phyloP scores from a whole-genome alignment of 2,888 invertebrate species.

The Andrena haemorrhoa region DNA sequence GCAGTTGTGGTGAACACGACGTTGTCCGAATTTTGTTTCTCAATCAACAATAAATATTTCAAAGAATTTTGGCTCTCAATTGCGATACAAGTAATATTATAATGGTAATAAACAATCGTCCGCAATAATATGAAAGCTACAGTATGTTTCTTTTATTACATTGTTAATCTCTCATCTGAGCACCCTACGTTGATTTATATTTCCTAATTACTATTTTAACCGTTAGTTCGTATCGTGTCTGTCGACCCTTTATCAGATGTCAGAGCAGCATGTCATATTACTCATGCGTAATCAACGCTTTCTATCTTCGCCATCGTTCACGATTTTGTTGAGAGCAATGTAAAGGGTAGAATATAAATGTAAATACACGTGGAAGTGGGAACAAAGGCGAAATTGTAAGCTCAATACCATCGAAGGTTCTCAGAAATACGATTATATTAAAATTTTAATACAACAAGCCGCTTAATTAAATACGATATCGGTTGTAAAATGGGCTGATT shows the following conservation, averaged over 20 bases:
- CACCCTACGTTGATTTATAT: not conserved
- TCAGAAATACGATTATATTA: not conserved
- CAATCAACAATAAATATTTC: not conserved
- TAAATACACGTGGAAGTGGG: not conserved
- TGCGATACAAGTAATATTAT: too few species aligned
- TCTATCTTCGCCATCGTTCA: conserved; percentile 18
- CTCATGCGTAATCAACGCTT: conserved; percentile 20
- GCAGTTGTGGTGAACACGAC: too few species aligned
- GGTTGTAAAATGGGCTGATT: not conserved
- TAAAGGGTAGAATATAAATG: not conserved
- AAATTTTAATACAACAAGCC: not conserved
- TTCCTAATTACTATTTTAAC: conserved; percentile 18
- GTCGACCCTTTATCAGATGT: conserved; percentile 16
- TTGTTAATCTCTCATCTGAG: conserved; percentile 13
- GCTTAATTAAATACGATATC: not conserved
- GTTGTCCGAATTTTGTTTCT: too few species aligned
- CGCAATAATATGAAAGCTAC: not conserved
- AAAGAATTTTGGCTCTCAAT: not conserved
- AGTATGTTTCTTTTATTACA: not conserved
- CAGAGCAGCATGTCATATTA: conserved; percentile 5
- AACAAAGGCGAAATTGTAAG: not conserved
- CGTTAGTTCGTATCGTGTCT: conserved; percentile 1
- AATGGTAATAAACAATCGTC: not conserved
- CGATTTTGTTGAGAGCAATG: not conserved
- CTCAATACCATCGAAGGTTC: not conserved